Conservation (phyloP, 1,140 invertebrate genomes). For the Dinothrombium tinctorium region DNA sequence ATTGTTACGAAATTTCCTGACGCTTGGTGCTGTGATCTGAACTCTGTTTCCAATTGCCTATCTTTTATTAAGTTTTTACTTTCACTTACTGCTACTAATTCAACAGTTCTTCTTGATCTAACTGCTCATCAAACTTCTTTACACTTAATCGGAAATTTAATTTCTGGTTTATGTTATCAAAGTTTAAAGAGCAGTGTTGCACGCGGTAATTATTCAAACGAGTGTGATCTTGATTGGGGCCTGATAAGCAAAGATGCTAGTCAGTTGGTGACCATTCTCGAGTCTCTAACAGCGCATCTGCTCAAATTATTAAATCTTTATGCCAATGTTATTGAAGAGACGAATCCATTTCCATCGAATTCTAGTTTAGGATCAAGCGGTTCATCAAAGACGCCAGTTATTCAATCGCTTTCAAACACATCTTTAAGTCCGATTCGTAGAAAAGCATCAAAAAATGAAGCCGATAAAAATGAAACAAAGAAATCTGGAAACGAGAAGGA, state of each 20-base stretch:
- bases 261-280: background rate
- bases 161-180: slow-evolving; percentile 26
- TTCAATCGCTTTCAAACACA: background rate
- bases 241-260: background rate
- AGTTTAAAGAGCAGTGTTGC: background rate
- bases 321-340: slow-evolving; percentile 5
- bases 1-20: slow-evolving; percentile 1
- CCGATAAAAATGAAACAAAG: background rate
- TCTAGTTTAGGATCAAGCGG: too few species aligned
- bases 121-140: slow-evolving; percentile 34
- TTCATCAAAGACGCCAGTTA: too few species aligned
- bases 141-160: slow-evolving; percentile 35
- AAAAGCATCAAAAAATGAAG: background rate
- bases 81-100: slow-evolving; percentile 28
- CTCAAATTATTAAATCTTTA: slow-evolving; percentile 6
- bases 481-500: background rate
- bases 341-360: background rate
- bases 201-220: too few species aligned
- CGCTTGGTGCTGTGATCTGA: slow-evolving; percentile 1
- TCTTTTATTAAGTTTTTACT: slow-evolving; percentile 18
- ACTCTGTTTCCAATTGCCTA: background rate
- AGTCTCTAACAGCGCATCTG: slow-evolving; percentile 2
- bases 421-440: slow-evolving; percentile 5
- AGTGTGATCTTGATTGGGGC: too few species aligned
- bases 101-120: slow-evolving; percentile 34